A percentile compares a stretch with the other conserved stretches of the same genome.
These are phyloP conservation scores for Drosophila miranda DNA, from an alignment of 1,140 invertebrate genomes.

Conservation along the genomic window DNA sequence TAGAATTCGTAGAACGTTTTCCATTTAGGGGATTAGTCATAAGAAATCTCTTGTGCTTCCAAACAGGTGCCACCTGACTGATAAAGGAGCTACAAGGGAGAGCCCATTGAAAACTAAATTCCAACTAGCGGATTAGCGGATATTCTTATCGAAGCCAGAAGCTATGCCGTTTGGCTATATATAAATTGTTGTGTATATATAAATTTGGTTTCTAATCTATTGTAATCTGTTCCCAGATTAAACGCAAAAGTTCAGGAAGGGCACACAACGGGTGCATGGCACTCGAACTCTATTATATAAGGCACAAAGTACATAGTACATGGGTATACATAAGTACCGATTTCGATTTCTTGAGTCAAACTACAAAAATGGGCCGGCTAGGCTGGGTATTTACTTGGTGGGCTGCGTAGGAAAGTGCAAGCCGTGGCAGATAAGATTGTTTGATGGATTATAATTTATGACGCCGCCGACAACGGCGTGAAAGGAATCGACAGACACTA, in stretches of 20 bases:
- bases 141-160: conserved; percentile 24
- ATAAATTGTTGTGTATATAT: conserved; percentile 14
- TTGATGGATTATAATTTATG: conserved; percentile 47
- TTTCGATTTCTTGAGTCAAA: too few relatives aligned
- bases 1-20: too few relatives aligned
- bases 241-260: conserved; percentile 35
- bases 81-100: too few relatives aligned
- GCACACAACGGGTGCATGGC: conserved; percentile 29
- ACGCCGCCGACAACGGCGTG: conserved; percentile 5
- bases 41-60: too few relatives aligned
- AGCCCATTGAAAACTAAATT: not conserved
- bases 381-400: conserved; percentile 2
- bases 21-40: too few relatives aligned
- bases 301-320: conserved; percentile 46
- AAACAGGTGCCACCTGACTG: too few relatives aligned
- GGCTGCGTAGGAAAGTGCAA: conserved; percentile 1
- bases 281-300: conserved; percentile 28
- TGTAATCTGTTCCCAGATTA: conserved; percentile 47
- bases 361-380: too few relatives aligned
- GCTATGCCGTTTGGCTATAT: conserved; percentile 32
- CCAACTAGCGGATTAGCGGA: not conserved
- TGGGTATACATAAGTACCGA: not conserved
- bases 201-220: conserved; percentile 36
- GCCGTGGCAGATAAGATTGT: conserved; percentile 57
- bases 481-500: conserved; percentile 12